These are phyloP conservation scores for Oryzias melastigma DNA, from an alignment of 2,113 vertebrate species.

Conservation along the genomic window DNA sequence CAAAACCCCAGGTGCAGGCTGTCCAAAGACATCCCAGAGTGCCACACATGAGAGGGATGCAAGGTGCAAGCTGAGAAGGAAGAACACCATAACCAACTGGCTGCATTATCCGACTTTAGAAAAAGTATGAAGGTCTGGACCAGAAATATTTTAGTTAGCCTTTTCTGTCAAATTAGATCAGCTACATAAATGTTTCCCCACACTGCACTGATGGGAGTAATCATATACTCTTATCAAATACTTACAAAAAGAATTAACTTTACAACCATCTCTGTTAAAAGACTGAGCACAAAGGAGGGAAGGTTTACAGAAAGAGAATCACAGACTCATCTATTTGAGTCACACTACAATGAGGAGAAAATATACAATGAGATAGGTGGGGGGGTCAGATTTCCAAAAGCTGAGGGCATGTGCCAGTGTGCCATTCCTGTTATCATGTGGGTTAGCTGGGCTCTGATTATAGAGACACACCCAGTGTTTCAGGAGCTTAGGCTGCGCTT, in stretches of 20 bases:
- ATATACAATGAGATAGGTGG: constrained; percentile 1
- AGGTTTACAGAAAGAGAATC: constrained; percentile 23
- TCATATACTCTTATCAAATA: too few species aligned
- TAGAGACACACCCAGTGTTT: constrained; percentile 64
- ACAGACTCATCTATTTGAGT: constrained; percentile 52
- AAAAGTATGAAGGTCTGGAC: too few species aligned
- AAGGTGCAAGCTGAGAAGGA: too few species aligned
- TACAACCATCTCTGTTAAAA: constrained; percentile 8
- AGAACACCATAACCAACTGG: too few species aligned
- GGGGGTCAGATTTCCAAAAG: constrained; percentile 41
- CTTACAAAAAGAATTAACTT: not conserved
- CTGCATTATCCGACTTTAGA: too few species aligned
- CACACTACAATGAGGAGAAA: constrained; percentile 34
- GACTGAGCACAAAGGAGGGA: constrained; percentile 8
- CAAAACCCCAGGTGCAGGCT: too few species aligned
- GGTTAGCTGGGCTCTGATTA: constrained; percentile 63
- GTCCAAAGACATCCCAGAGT: too few species aligned
- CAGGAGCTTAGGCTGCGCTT: constrained; percentile 28
- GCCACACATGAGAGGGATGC: too few species aligned
- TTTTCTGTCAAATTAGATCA: too few species aligned
- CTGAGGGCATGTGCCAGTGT: constrained; percentile 57
- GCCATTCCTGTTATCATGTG: constrained; percentile 69
- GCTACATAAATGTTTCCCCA: too few species aligned
- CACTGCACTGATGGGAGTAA: too few species aligned
- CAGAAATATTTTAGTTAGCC: too few species aligned